Conservation (phyloP, 2,113 vertebrate genomes). For the Poeciliopsis occidentalis region DNA sequence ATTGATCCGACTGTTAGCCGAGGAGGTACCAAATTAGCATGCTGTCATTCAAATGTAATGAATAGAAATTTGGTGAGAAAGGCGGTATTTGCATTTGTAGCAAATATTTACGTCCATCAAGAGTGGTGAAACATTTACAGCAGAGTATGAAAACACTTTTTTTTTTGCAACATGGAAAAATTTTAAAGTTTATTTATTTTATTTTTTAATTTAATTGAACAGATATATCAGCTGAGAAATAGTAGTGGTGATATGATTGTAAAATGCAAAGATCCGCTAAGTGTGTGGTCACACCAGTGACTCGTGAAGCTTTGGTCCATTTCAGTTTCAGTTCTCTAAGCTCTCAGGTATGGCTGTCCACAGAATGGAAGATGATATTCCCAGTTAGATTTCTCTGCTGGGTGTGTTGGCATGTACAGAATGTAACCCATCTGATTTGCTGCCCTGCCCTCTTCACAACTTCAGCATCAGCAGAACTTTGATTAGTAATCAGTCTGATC, state of each 20-base stretch:
- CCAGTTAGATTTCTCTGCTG: slow-evolving; percentile 51
- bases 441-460: slow-evolving; percentile 15
- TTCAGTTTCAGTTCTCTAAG: slow-evolving; percentile 35
- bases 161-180: neutral
- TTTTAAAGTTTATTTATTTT: neutral
- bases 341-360: slow-evolving; percentile 24
- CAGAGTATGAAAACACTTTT: neutral
- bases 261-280: neutral
- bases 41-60: slow-evolving; percentile 1
- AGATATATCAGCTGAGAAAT: neutral
- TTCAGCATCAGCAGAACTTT: slow-evolving; percentile 28
- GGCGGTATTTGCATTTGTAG: neutral
- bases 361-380: slow-evolving; percentile 63
- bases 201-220: neutral
- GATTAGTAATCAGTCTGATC: neutral
- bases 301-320: slow-evolving; percentile 14
- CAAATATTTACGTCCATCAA: neutral
- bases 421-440: slow-evolving; percentile 53
- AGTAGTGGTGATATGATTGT: neutral
- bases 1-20: slow-evolving; percentile 5
- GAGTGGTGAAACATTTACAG: neutral
- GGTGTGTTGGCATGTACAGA: slow-evolving; percentile 60
- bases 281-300: neutral
- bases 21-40: slow-evolving; percentile 9
- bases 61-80: slow-evolving; percentile 18